These are phyloP conservation scores for Drosophila paulistorum DNA, from an alignment of 1,140 invertebrate genomes.

Conservation along the genomic window DNA sequence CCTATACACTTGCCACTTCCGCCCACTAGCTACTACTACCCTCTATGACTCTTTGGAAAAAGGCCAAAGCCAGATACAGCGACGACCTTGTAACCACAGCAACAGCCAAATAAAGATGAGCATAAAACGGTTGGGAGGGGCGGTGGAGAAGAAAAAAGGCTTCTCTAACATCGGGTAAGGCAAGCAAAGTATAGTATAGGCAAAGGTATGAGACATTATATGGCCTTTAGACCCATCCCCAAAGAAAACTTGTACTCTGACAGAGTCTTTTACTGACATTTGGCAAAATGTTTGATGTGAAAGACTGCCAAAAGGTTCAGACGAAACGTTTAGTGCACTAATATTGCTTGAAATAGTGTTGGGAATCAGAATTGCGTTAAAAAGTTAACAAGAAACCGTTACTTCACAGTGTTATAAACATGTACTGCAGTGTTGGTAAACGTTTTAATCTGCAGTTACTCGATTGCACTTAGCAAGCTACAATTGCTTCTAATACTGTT, in stretches of 20 bases:
- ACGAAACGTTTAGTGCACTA: not conserved
- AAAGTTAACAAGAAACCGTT: too few species aligned
- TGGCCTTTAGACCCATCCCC: too few species aligned
- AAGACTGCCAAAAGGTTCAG: not conserved
- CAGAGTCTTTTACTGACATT: too few species aligned
- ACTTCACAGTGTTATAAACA: too few species aligned
- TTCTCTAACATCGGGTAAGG: not conserved
- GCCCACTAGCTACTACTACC: not conserved
- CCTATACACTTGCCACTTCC: conserved; percentile 18
- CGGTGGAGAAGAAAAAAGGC: not conserved
- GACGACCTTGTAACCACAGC: conserved; percentile 78
- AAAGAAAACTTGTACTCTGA: too few species aligned
- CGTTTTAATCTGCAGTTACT: too few species aligned
- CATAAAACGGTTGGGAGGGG: not conserved
- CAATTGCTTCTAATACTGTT: too few species aligned
- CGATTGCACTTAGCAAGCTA: too few species aligned
- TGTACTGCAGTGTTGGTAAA: too few species aligned
- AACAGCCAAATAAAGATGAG: conserved; percentile 41
- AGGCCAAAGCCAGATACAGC: conserved; percentile 18
- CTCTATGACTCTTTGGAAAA: too few species aligned
- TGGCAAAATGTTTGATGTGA: not conserved
- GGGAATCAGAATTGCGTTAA: not conserved
- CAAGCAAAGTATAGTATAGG: not conserved
- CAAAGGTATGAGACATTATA: too few species aligned
- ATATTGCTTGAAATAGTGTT: not conserved